Evolutionary conservation across 2,797 vertebrate species (phyloP).

Genomic region (Apogon talboti): DNA sequence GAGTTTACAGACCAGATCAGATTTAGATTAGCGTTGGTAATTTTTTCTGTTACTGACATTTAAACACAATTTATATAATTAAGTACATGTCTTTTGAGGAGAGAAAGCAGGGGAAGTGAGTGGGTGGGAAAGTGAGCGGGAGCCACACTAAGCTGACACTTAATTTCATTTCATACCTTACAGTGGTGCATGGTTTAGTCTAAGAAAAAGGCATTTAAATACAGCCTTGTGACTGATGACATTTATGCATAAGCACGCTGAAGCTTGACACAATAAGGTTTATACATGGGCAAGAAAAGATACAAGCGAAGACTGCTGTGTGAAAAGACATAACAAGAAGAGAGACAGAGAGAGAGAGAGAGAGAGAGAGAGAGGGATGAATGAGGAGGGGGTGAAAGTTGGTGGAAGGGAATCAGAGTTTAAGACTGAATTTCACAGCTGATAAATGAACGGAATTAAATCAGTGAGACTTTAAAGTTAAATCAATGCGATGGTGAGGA

Average conservation of each 20-base stretch:
- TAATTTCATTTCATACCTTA: slow-evolving; percentile 22
- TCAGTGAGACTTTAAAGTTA: slow-evolving; percentile 53
- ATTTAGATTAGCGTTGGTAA: background rate
- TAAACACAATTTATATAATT: slow-evolving; percentile 47
- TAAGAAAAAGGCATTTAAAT: slow-evolving; percentile 13
- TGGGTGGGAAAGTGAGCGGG: slow-evolving; percentile 18
- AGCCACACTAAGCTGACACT: slow-evolving; percentile 27
- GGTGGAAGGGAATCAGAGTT: slow-evolving; percentile 25
- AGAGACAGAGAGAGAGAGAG: background rate
- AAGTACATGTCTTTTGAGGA: slow-evolving; percentile 33
- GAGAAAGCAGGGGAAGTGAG: slow-evolving; percentile 5
- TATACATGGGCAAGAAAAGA: background rate
- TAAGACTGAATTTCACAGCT: slow-evolving; percentile 65
- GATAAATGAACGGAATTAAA: slow-evolving; percentile 65
- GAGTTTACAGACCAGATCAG: slow-evolving; percentile 16
- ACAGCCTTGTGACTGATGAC: slow-evolving; percentile 1
- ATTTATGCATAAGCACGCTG: slow-evolving; percentile 8
- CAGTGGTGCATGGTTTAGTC: slow-evolving; percentile 10
- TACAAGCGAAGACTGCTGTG: background rate
- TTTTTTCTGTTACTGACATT: slow-evolving; percentile 49
- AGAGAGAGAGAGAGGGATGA: background rate
- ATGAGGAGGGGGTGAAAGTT: background rate
- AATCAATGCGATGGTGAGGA: slow-evolving; percentile 48
- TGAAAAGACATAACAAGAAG: background rate
- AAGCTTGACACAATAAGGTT: background rate